Conservation (phyloP, 2,797 vertebrate genomes). For the Mycteria americana region DNA sequence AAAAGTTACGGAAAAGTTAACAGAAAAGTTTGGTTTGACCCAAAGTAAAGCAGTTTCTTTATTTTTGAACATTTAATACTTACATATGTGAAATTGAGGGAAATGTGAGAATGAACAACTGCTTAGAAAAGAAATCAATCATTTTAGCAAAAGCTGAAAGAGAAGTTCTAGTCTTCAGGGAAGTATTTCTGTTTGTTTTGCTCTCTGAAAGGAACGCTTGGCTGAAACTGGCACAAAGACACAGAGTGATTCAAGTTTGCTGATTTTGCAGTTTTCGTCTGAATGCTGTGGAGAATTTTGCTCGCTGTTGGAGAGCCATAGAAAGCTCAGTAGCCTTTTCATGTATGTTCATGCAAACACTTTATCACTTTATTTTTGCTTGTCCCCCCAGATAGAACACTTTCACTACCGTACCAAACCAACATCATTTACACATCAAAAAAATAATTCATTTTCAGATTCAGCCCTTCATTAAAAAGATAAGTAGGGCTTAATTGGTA, state of each 20-base stretch:
- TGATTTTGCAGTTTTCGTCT: background rate
- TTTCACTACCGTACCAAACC: conserved; percentile 24
- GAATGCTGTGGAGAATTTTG: background rate
- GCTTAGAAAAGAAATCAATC: background rate
- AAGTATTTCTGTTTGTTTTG: conserved; percentile 44
- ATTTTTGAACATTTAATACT: background rate
- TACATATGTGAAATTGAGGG: background rate
- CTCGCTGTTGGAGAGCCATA: background rate
- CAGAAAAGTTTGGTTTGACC: background rate
- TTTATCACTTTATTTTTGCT: background rate
- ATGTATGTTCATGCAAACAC: background rate
- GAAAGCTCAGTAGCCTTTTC: background rate
- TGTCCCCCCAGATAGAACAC: conserved; percentile 32
- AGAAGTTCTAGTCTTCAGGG: conserved; percentile 1
- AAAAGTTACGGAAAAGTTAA: background rate
- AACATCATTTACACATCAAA: conserved; percentile 60
- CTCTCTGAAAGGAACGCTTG: background rate
- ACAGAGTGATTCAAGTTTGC: background rate
- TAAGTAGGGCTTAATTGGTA: conserved; percentile 61
- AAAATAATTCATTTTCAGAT: conserved; percentile 65
- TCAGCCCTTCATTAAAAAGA: conserved; percentile 60
- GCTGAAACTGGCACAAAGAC: conserved; percentile 49
- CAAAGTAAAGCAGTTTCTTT: background rate
- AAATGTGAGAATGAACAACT: background rate
- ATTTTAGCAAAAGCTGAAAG: background rate